phyloP scores from a whole-genome alignment of 2,888 invertebrate genomes.

The Diadegma fenestrale region DNA sequence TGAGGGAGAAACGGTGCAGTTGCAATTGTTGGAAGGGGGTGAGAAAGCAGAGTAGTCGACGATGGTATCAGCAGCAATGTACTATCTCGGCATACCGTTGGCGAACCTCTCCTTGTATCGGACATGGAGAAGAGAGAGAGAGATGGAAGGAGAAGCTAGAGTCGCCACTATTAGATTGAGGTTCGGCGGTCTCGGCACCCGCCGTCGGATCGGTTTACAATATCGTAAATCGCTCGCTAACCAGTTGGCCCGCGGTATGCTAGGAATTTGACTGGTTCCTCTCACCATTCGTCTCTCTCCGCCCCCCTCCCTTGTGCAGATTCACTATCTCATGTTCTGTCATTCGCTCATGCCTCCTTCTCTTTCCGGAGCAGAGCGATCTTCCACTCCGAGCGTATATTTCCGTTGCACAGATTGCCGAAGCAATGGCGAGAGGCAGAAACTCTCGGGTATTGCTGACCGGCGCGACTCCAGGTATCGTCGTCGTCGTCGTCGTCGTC shows the following conservation, averaged over 20 bases:
- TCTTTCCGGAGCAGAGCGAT: slow-evolving; percentile 34
- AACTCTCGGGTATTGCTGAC: slow-evolving; percentile 49
- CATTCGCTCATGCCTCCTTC: slow-evolving; percentile 38
- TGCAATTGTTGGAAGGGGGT: slow-evolving; percentile 16
- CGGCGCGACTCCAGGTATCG: slow-evolving; percentile 57
- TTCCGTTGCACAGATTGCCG: slow-evolving; percentile 54
- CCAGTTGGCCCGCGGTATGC: slow-evolving; percentile 83
- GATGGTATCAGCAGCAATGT: slow-evolving; percentile 73
- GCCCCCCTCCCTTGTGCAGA: slow-evolving; percentile 49
- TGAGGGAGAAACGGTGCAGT: slow-evolving; percentile 36
- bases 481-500: too few relatives aligned
- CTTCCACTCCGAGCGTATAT: slow-evolving; percentile 55
- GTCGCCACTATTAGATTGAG: slow-evolving; percentile 83
- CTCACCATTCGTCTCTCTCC: slow-evolving; percentile 65
- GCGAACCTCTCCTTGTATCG: slow-evolving; percentile 55
- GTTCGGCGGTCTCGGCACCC: slow-evolving; percentile 79
- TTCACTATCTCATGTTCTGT: slow-evolving; percentile 62
- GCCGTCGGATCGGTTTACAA: slow-evolving; percentile 83
- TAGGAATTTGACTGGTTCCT: slow-evolving; percentile 80
- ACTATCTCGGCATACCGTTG: slow-evolving; percentile 72
- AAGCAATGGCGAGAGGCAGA: slow-evolving; percentile 24
- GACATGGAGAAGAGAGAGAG: slow-evolving; percentile 47
- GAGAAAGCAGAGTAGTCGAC: slow-evolving; percentile 59
- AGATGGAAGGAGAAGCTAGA: slow-evolving; percentile 74
- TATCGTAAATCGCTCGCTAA: slow-evolving; percentile 84